These are phyloP conservation scores for Amphibalanus amphitrite DNA, from an alignment of 1,140 invertebrate species.

Conservation along the genomic window DNA sequence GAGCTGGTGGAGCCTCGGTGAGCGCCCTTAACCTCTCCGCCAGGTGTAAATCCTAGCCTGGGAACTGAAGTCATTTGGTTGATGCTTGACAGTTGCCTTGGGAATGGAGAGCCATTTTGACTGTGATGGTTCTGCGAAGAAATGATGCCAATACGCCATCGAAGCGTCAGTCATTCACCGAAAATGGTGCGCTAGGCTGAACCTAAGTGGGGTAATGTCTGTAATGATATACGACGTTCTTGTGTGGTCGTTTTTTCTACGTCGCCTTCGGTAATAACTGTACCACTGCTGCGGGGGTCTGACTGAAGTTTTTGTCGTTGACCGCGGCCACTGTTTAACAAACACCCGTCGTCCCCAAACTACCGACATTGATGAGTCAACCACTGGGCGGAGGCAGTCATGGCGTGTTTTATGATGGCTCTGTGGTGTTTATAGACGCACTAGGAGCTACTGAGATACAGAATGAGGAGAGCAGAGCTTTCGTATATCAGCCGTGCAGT, in stretches of 20 bases:
- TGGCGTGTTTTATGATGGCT: background rate
- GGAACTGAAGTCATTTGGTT: background rate
- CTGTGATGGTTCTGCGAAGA: background rate
- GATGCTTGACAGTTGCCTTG: background rate
- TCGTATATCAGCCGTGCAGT: too few species aligned
- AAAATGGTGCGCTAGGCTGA: background rate
- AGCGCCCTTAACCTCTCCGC: too few species aligned
- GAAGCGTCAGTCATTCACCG: background rate
- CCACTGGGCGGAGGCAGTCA: too few species aligned
- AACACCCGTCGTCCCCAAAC: too few species aligned
- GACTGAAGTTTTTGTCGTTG: background rate
- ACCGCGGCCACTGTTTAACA: background rate
- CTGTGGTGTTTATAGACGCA: background rate
- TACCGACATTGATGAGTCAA: background rate
- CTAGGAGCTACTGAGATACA: too few species aligned
- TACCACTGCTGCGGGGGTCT: background rate
- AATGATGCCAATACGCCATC: background rate
- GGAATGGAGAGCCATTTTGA: too few species aligned
- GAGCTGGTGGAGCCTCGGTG: background rate
- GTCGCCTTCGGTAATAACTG: background rate
- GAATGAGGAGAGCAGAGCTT: too few species aligned
- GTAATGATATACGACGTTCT: background rate
- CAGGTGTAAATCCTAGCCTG: background rate
- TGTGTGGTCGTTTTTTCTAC: background rate
- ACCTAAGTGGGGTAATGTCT: background rate